Evolutionary conservation across 2,797 vertebrate species (phyloP).

Genomic region (Chrosomus eos): DNA sequence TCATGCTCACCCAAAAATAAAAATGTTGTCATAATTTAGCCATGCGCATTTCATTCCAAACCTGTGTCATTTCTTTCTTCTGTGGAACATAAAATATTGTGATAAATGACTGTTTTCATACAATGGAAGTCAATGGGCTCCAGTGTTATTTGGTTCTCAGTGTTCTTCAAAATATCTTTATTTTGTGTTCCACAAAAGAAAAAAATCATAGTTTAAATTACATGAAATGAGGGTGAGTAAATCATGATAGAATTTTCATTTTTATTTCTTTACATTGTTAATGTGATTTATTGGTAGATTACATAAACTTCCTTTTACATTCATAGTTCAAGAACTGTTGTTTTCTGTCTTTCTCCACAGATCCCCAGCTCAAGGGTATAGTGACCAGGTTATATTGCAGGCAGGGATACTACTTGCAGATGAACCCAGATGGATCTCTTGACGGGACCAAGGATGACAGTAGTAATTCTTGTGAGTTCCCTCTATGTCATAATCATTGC

Average conservation of each 20-base stretch:
- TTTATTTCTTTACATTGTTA: not conserved
- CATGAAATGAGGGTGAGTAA: not conserved
- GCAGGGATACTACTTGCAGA: slow-evolving; percentile 99
- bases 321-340: not conserved
- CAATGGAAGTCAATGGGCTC: not conserved
- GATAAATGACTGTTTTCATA: not conserved
- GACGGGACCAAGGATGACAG: slow-evolving; percentile 99
- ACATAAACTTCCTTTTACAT: not conserved
- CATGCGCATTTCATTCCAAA: not conserved
- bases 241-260: not conserved
- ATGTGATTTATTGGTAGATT: not conserved
- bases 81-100: slow-evolving; percentile 1
- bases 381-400: slow-evolving; percentile 99
- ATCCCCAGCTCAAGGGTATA: slow-evolving; percentile 99
- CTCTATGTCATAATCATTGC: slow-evolving; percentile 5
- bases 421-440: slow-evolving; percentile 99
- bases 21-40: not conserved
- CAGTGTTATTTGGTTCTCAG: not conserved
- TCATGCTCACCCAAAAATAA: not conserved
- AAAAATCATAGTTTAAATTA: not conserved
- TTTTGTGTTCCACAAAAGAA: not conserved
- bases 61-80: not conserved
- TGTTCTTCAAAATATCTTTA: not conserved
- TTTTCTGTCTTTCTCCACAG: slow-evolving; percentile 76
- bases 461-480: slow-evolving; percentile 95